Percentiles rank a stretch among this genome's conserved stretches.
These are phyloP conservation scores for Psilanteris sp. DNA, from an alignment of 1,140 invertebrate genomes.

Conservation along the genomic window DNA sequence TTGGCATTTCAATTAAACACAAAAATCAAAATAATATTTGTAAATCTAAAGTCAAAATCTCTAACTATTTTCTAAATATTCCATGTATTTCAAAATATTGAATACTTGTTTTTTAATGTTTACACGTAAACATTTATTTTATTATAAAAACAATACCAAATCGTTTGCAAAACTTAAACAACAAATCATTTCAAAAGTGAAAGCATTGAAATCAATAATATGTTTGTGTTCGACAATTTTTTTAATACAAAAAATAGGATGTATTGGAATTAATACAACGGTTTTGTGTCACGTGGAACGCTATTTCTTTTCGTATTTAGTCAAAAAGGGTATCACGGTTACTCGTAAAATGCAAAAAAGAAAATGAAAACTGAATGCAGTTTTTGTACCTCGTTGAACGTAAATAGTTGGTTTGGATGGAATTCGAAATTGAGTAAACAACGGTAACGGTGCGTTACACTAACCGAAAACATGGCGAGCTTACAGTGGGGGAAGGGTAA, in stretches of 20 bases:
- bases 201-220: too few relatives aligned
- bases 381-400: conserved; percentile 11
- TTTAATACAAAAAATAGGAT: conserved; percentile 2
- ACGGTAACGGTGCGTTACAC: conserved; percentile 34
- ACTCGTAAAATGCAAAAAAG: conserved; percentile 6
- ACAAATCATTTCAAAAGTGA: too few relatives aligned
- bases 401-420: conserved; percentile 46
- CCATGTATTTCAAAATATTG: too few relatives aligned
- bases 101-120: too few relatives aligned
- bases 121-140: too few relatives aligned
- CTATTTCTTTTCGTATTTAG: conserved; percentile 21
- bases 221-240: background rate
- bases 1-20: too few relatives aligned
- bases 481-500: conserved; percentile 5
- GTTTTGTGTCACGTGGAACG: conserved; percentile 30
- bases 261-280: conserved; percentile 21
- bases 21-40: too few relatives aligned
- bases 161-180: too few relatives aligned
- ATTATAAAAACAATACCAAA: too few relatives aligned
- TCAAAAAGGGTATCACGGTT: conserved; percentile 24
- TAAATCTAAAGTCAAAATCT: too few relatives aligned
- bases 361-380: background rate
- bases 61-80: too few relatives aligned
- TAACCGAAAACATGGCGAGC: conserved; percentile 36
- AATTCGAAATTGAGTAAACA: conserved; percentile 48